A percentile compares a stretch with the other conserved stretches of the same genome.
These are phyloP conservation scores for Cinara cedri DNA, from an alignment of 2,888 invertebrate species.

Conservation along the genomic window DNA sequence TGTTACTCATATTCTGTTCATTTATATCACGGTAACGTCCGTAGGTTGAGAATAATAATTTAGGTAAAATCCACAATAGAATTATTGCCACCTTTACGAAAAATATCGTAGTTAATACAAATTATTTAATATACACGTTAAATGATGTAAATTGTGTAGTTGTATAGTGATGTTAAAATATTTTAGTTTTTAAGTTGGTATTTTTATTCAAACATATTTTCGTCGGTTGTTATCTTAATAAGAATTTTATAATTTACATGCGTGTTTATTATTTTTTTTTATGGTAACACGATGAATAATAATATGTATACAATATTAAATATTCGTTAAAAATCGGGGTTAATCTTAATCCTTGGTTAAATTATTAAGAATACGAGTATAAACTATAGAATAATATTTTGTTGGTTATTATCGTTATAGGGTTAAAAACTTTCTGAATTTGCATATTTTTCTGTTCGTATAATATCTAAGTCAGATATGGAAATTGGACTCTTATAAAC, in stretches of 20 bases:
- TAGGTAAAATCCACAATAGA: too few species aligned
- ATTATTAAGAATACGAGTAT: constrained; percentile 2
- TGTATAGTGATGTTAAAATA: background rate
- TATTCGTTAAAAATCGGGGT: background rate
- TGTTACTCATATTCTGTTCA: too few species aligned
- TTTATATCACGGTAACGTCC: too few species aligned
- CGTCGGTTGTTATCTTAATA: too few species aligned
- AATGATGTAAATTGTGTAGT: too few species aligned
- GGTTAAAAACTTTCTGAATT: constrained; percentile 29
- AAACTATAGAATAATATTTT: too few species aligned
- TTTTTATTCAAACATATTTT: background rate
- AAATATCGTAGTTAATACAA: too few species aligned
- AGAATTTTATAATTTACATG: background rate
- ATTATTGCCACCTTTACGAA: too few species aligned
- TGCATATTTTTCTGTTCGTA: constrained; percentile 25
- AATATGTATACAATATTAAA: background rate
- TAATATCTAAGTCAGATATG: constrained; percentile 1
- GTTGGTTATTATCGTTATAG: constrained; percentile 11
- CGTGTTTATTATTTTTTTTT: constrained; percentile 23
- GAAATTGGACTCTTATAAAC: constrained; percentile 21
- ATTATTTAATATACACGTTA: too few species aligned
- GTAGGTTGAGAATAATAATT: too few species aligned
- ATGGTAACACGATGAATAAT: background rate
- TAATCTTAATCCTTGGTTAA: background rate
- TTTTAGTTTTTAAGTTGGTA: background rate